Percentiles rank a stretch among this genome's conserved stretches.
phyloP scores from a whole-genome alignment of 2,888 invertebrate genomes.

The Diaphora mendica region DNA sequence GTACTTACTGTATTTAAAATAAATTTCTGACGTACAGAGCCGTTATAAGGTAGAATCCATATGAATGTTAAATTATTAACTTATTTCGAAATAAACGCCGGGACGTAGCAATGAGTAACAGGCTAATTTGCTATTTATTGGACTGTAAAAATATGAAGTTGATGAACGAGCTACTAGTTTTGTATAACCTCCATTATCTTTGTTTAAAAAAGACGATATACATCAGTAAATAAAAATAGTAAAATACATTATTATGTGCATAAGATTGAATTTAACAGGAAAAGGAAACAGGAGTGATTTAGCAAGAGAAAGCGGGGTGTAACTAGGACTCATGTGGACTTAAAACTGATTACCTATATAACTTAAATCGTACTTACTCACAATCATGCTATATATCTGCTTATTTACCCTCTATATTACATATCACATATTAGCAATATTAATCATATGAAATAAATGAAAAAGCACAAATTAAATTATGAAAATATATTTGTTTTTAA shows the following conservation, averaged over 20 bases:
- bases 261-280: too few relatives aligned
- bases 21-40: background rate
- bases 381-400: too few relatives aligned
- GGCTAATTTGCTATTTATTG: conserved; percentile 8
- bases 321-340: too few relatives aligned
- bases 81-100: background rate
- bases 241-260: background rate
- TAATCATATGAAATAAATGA: too few relatives aligned
- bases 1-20: background rate
- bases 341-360: too few relatives aligned
- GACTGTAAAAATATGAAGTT: background rate
- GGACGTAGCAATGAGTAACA: background rate
- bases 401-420: too few relatives aligned
- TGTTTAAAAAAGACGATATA: background rate
- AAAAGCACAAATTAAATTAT: too few relatives aligned
- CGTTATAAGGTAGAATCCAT: background rate
- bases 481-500: too few relatives aligned
- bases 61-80: background rate
- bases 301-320: too few relatives aligned
- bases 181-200: background rate
- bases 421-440: too few relatives aligned
- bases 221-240: background rate
- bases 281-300: too few relatives aligned
- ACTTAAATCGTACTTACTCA: too few relatives aligned
- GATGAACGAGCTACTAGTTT: background rate